These are phyloP conservation scores for Opisthograptis luteolata DNA, from an alignment of 2,888 invertebrate species.

Conservation along the genomic window DNA sequence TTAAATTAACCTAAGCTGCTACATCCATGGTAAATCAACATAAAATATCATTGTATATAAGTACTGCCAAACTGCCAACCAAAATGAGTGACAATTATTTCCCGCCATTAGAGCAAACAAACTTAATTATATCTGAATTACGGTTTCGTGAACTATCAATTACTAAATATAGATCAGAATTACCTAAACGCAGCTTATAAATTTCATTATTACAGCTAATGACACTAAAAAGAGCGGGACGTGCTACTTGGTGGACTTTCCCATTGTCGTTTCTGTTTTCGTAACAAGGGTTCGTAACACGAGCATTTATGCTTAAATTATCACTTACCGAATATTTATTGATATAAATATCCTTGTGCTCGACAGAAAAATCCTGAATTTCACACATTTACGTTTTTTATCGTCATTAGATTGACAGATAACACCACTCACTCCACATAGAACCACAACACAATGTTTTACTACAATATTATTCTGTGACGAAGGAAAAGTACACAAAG, in stretches of 20 bases:
- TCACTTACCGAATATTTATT: constrained; percentile 88
- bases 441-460: constrained; percentile 82
- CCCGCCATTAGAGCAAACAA: constrained; percentile 63
- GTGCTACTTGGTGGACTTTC: constrained; percentile 73
- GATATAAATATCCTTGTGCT: constrained; percentile 87
- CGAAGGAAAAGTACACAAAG: constrained; percentile 84
- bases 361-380: constrained; percentile 87
- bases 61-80: background rate
- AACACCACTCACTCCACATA: constrained; percentile 82
- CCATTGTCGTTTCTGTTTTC: constrained; percentile 66
- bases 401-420: constrained; percentile 80
- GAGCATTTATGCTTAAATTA: constrained; percentile 32
- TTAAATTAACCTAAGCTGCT: too few species aligned
- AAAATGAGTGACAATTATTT: constrained; percentile 45
- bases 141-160: too few species aligned
- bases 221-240: constrained; percentile 83
- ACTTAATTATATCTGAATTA: too few species aligned
- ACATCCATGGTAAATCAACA: too few species aligned
- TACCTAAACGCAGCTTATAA: too few species aligned
- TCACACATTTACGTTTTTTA: constrained; percentile 86
- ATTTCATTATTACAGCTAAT: too few species aligned
- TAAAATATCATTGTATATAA: too few species aligned
- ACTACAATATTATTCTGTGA: constrained; percentile 78
- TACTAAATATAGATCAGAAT: too few species aligned
- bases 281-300: constrained; percentile 44